Evolutionary conservation across 2,797 vertebrate species (phyloP).

Genomic region (Mus minutoides): DNA sequence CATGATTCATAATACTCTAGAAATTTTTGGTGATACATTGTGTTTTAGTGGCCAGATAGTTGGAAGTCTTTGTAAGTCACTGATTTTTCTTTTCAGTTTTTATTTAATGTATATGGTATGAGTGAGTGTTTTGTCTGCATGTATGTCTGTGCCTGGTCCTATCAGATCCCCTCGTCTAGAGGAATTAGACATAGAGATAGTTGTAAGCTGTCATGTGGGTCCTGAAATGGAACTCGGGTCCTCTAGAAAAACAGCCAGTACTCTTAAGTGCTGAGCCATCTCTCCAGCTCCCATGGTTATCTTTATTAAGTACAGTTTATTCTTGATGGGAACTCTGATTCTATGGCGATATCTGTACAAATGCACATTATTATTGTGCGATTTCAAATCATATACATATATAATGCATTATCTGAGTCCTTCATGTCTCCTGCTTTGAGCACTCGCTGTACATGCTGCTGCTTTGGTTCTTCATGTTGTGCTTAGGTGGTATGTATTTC

Average conservation of each 20-base stretch:
- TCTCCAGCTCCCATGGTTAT: not conserved
- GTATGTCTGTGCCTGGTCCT: not conserved
- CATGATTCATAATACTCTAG: slow-evolving; percentile 15
- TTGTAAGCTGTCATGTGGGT: not conserved
- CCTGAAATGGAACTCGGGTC: not conserved
- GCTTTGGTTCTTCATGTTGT: slow-evolving; percentile 55
- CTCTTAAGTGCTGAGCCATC: not conserved
- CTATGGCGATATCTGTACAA: slow-evolving; percentile 7
- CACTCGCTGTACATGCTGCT: slow-evolving; percentile 25
- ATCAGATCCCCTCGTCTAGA: not conserved
- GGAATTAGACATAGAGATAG: not conserved
- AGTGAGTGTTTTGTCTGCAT: not conserved
- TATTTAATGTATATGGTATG: not conserved
- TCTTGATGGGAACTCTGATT: slow-evolving; percentile 53
- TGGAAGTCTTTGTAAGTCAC: slow-evolving; percentile 50
- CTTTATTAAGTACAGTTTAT: slow-evolving; percentile 54
- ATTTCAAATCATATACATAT: slow-evolving; percentile 2
- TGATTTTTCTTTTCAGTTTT: not conserved
- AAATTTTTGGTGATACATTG: slow-evolving; percentile 5
- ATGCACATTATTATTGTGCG: not conserved
- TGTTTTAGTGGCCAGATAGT: slow-evolving; percentile 56
- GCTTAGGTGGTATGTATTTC: slow-evolving; percentile 13
- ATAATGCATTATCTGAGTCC: slow-evolving; percentile 41
- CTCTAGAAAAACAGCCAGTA: not conserved
- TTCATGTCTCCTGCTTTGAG: slow-evolving; percentile 40